Conservation (phyloP, 2,797 vertebrate genomes). For the Pseudochirops corinnae region DNA sequence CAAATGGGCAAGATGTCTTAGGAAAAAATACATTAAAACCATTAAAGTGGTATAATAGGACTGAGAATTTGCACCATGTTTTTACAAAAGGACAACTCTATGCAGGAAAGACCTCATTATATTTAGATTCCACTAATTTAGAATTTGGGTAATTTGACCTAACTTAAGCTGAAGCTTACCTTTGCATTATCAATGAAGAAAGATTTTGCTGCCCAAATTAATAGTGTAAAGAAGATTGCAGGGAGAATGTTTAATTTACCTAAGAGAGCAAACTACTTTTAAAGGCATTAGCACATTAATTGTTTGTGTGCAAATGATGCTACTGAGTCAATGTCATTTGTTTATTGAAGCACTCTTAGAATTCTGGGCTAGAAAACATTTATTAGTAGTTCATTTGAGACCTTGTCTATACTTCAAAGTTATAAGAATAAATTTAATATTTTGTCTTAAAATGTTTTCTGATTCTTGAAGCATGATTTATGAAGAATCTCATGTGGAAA, state of each 20-base stretch:
- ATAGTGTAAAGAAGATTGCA: not conserved
- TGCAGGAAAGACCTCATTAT: not conserved
- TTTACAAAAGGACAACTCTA: not conserved
- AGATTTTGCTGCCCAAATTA: not conserved
- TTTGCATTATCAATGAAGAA: slow-evolving; percentile 3
- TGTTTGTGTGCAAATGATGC: not conserved
- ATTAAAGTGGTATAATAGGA: not conserved
- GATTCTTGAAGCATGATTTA: not conserved
- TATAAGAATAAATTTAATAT: not conserved
- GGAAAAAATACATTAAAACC: not conserved
- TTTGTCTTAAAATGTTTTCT: not conserved
- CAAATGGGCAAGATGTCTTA: not conserved
- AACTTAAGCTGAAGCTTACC: not conserved
- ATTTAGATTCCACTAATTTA: slow-evolving; percentile 4
- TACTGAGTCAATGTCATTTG: not conserved
- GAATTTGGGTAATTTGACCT: slow-evolving; percentile 5
- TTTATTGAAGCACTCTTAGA: not conserved
- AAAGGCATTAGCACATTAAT: slow-evolving; percentile 1
- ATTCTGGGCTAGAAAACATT: not conserved
- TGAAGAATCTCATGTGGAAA: not conserved
- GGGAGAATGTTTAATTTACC: slow-evolving; percentile 3
- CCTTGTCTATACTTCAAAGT: not conserved
- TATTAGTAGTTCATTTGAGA: not conserved
- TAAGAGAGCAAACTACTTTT: not conserved
- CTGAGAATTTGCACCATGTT: not conserved